These are phyloP conservation scores for Chaenodraco wilsoni DNA, from an alignment of 2,797 vertebrate genomes.

Conservation along the genomic window DNA sequence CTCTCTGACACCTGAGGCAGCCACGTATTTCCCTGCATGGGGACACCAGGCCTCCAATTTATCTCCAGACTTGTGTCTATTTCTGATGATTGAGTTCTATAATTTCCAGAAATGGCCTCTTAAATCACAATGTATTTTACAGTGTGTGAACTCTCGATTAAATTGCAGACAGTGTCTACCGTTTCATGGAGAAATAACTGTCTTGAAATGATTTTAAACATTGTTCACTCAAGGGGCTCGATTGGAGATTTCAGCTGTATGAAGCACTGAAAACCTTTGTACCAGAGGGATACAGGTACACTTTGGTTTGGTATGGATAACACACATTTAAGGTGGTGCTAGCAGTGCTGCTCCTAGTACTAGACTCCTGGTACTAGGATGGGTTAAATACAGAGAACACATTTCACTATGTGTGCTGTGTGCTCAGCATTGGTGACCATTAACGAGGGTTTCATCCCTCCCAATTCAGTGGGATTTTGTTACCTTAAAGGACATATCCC, in stretches of 20 bases:
- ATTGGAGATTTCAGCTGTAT: constrained; percentile 39
- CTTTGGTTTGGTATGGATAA: background rate
- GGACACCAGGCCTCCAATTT: constrained; percentile 84
- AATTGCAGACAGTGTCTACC: constrained; percentile 88
- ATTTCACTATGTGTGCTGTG: no score
- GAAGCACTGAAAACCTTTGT: constrained; percentile 28
- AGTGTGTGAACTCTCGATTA: constrained; percentile 88
- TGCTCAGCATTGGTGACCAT: no score
- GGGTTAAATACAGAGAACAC: no score
- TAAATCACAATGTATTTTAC: constrained; percentile 95
- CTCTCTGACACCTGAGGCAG: constrained; percentile 86
- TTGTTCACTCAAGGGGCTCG: constrained; percentile 44
- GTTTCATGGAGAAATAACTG: constrained; percentile 92
- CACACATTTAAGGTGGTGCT: background rate
- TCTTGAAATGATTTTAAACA: constrained; percentile 75
- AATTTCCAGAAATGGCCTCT: constrained; percentile 94
- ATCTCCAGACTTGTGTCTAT: constrained; percentile 89
- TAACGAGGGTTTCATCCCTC: no score
- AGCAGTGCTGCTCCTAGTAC: no score
- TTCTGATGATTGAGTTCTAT: constrained; percentile 93
- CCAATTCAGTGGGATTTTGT: background rate
- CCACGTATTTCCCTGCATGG: constrained; percentile 86
- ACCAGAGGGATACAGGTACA: constrained; percentile 7
- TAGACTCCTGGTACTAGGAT: no score
- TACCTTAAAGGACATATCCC: background rate